A percentile compares a stretch with the other conserved stretches of the same genome.
phyloP scores from a whole-genome alignment of 2,888 invertebrate species.

The Nomada lathburiana region DNA sequence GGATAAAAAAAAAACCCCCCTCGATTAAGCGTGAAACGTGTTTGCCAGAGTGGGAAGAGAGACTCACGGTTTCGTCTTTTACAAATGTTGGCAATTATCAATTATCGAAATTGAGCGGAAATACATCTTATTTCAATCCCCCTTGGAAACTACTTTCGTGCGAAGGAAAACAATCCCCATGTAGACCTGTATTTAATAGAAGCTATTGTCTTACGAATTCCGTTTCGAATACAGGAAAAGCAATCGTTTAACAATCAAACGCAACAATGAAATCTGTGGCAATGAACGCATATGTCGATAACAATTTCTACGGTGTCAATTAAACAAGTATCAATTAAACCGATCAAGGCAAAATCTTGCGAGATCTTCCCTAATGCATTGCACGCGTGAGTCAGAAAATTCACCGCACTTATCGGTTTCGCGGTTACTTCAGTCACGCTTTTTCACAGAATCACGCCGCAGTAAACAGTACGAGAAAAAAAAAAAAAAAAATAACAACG shows the following conservation, averaged over 20 bases:
- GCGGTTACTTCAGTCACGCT: background rate
- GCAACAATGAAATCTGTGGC: background rate
- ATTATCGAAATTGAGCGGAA: too few species aligned
- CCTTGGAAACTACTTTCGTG: too few species aligned
- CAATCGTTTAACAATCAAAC: background rate
- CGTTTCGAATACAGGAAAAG: too few species aligned
- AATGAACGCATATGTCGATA: background rate
- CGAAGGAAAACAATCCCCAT: too few species aligned
- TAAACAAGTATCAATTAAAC: background rate
- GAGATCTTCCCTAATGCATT: background rate
- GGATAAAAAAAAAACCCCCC: slow-evolving; percentile 1
- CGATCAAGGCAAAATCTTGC: background rate
- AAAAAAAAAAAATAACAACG: too few species aligned
- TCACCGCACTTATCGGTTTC: background rate
- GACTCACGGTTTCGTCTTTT: background rate
- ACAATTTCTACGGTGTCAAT: background rate
- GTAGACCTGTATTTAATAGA: too few species aligned
- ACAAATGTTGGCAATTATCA: background rate
- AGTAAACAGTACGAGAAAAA: too few species aligned
- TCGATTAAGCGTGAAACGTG: background rate
- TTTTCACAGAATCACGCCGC: too few species aligned
- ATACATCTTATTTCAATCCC: too few species aligned
- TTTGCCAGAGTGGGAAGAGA: background rate
- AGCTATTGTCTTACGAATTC: too few species aligned
- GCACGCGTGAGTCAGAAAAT: background rate